Evolutionary conservation across 2,888 invertebrate species (phyloP), one percentile per base, ranked within the genome.

Genomic region (Rutpela maculata): DNA sequence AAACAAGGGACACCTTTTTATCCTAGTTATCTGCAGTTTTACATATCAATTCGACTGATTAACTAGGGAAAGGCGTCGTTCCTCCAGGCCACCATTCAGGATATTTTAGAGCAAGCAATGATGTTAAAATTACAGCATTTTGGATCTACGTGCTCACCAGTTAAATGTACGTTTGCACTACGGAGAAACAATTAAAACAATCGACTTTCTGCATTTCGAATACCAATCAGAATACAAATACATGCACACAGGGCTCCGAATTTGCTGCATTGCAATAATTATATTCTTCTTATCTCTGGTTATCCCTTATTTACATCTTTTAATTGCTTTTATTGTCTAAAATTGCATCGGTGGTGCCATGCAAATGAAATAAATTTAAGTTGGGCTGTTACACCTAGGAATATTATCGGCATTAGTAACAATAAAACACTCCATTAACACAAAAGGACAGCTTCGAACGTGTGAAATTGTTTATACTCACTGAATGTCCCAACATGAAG

Each of bases 141-240:
- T 78, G 84, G 79, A 84, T 83, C 78, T 85, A 86, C 86, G 86
- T 86, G 85, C 83, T 83, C 76, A 75, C 77, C 79, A 76, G 75
- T 72, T 75, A 78, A 82, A 82, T 82, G 81, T 80, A 82, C 80
- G 79, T 75, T 79, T 77, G 78, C 79, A 77, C 80, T 78, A 78
- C 81, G 81, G 82, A 82, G 84, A 84, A 84, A 84, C 85, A 84
- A 86, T 86, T 86, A 86, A 86, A 86, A 83, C 84, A 83, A 86
- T 86, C 83, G 85, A 81, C 82, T 80, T 82, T 82, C 79, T 81
- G 83, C 82, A 85, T 83, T 82, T 83, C 82, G 85, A 85, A 86
- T 85, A 85, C 84, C 84, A 86, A 86, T 86, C 84, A 79, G 83
- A 76, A 68, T 62, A 74, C 71, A 66, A 72, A 77, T 74, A 55